phyloP scores from a whole-genome alignment of 2,888 invertebrate species.

The Myathropa florea region DNA sequence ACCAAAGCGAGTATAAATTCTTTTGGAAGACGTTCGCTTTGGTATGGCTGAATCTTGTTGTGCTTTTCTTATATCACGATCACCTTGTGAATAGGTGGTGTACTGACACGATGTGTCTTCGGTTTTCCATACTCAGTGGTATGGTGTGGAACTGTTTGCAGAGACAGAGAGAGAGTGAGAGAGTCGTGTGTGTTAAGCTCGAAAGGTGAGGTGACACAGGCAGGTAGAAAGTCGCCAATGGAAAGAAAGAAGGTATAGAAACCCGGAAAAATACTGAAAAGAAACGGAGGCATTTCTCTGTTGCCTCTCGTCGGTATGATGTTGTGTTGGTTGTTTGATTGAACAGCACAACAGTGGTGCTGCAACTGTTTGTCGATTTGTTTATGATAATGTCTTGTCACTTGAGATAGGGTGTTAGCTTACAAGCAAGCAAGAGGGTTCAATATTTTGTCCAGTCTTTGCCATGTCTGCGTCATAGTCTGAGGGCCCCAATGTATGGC shows the following conservation, averaged over 20 bases:
- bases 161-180: slow-evolving; percentile 51
- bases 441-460: neutral
- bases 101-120: slow-evolving; percentile 50
- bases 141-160: neutral
- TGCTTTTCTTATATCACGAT: slow-evolving; percentile 64
- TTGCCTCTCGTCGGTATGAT: neutral
- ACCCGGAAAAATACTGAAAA: slow-evolving; percentile 65
- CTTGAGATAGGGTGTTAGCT: neutral
- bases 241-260: slow-evolving; percentile 18
- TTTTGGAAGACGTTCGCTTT: slow-evolving; percentile 59
- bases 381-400: slow-evolving; percentile 1
- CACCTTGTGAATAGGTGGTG: slow-evolving; percentile 48
- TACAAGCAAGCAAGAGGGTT: neutral
- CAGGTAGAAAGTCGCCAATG: slow-evolving; percentile 60
- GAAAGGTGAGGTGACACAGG: slow-evolving; percentile 22
- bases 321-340: slow-evolving; percentile 38
- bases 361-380: slow-evolving; percentile 35
- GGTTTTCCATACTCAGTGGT: slow-evolving; percentile 53
- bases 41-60: slow-evolving; percentile 29
- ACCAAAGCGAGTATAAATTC: slow-evolving; percentile 59
- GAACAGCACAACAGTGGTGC: slow-evolving; percentile 14
- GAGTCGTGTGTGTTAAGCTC: slow-evolving; percentile 30
- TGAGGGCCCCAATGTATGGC: slow-evolving; percentile 4
- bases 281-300: slow-evolving; percentile 66
- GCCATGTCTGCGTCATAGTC: neutral